These are phyloP conservation scores for Ashinkailepas kermadecensis DNA, from an alignment of 2,888 invertebrate genomes.

Conservation along the genomic window DNA sequence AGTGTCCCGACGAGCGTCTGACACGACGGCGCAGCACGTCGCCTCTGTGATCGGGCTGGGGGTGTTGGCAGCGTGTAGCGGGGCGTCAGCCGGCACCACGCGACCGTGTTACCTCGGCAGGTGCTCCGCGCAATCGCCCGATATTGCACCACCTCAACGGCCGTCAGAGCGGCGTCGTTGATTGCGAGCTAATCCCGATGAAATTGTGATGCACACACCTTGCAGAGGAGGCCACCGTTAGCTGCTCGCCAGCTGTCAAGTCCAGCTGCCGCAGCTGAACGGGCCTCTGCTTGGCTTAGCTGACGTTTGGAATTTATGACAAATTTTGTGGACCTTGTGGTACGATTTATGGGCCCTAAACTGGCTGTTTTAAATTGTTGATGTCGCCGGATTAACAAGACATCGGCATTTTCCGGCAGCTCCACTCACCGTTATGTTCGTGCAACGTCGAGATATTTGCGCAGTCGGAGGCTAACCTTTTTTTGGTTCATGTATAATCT, in stretches of 20 bases:
- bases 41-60: too few relatives aligned
- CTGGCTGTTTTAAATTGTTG: background rate
- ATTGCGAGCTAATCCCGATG: background rate
- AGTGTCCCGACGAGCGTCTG: too few relatives aligned
- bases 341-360: constrained; percentile 3
- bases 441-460: too few relatives aligned
- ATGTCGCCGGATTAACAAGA: background rate
- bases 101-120: background rate
- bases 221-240: background rate
- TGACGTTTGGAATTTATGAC: background rate
- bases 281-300: background rate
- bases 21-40: too few relatives aligned
- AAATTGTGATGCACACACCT: background rate
- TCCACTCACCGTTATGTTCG: too few relatives aligned
- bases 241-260: background rate
- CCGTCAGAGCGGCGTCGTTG: too few relatives aligned
- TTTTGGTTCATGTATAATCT: too few relatives aligned
- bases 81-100: background rate
- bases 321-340: background rate
- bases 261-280: background rate
- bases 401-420: background rate
- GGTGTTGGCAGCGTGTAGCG: background rate
- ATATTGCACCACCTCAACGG: too few relatives aligned
- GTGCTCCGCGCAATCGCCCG: too few relatives aligned
- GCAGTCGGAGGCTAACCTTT: too few relatives aligned